Evolutionary conservation across 2,888 invertebrate genomes (phyloP), one percentile per base, ranked within the genome.

Genomic region (Zygothrica quintamaculata): DNA sequence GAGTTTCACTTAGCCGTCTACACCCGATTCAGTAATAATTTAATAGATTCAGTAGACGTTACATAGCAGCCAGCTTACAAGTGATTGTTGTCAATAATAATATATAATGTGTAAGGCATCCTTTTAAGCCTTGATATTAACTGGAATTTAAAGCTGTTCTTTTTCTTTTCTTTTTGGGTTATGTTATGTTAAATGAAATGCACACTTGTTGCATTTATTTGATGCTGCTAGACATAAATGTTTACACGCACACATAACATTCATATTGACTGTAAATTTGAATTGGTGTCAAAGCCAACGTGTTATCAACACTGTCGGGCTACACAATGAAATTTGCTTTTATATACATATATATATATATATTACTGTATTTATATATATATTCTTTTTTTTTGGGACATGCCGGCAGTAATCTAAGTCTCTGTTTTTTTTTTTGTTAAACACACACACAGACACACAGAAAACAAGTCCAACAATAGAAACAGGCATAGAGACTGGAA

Each of bases 161-260:
- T n/a, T n/a, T n/a, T n/a, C n/a, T n/a, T n/a, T n/a, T n/a, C n/a
- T n/a, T n/a, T n/a, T n/a, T n/a, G n/a, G n/a, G n/a, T n/a, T n/a
- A n/a, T n/a, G n/a, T n/a, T n/a, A n/a, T n/a, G n/a, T n/a, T n/a
- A n/a, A n/a, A n/a, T n/a, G n/a, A n/a, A 3, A 31, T 13, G 22
- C 51, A 33, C 31, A 68, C 31, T 48, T 69, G 25, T 18, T 40
- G 39, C 34, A 48, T 53, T 48, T 53, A 44, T 68, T 60, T 9
- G 1, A 12, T 16, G 11, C n/a, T 15, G 46, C 15, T 22, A 25
- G 2, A 12, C 16, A 16, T 36, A 9, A 5, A 34, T 8, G 16
- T 25, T 22, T 33, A 52, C 15, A n/a, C 11, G n/a, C 26, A n/a
- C 13, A 18, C 25, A 3, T 13, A 3, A n/a, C 5, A 22, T 37